Evolutionary conservation across 2,888 invertebrate genomes (phyloP), one percentile per base, ranked within the genome.

Genomic region (Callimorpha dominula): DNA sequence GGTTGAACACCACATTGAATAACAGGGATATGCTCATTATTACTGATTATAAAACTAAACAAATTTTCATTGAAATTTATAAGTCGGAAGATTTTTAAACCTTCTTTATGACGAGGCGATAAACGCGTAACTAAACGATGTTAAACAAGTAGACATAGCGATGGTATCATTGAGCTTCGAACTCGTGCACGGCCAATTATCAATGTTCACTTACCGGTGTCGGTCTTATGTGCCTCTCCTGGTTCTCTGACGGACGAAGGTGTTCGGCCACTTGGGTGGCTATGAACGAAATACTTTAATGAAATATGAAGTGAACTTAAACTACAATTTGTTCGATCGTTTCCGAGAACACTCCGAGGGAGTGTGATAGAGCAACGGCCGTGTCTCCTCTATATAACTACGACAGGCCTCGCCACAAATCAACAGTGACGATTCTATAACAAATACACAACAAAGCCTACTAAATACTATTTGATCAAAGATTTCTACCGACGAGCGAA

Each of bases 211-310:
- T 95, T 84, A 95, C 95, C 93, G 88, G 86, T 83, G 78, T 76
- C 85, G 91, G 85, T 83, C 83, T 86, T 87, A 87, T 89, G 89
- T 89, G 89, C 85, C 87, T 91, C 88, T 89, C 82, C 87, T 87
- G 83, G 81, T 86, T 78, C 64, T 81, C 79, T 81, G 85, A 80
- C 66, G 85, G 73, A 80, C 88, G 91, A 84, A 77, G 73, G 17
- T 88, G 94, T 95, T 94, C 95, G 77, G 92, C 94, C 95, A 95
- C 95, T 88, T 84, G 81, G 70, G 92, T 95, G 95, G 90, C 94
- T 95, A 95, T 95, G 95, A 95, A 95, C 95, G 78, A 75, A 60
- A 86, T 82, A 85, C 76, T 80, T 80, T 84, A 83, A 87, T 84
- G 83, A 84, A 88, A 82, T 79, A 85, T 89, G 91, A 88, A 66